A percentile compares a stretch with the other conserved stretches of the same genome.
Evolutionary conservation across 2,113 vertebrate species (phyloP).

Genomic region (Reinhardtius hippoglossoides): DNA sequence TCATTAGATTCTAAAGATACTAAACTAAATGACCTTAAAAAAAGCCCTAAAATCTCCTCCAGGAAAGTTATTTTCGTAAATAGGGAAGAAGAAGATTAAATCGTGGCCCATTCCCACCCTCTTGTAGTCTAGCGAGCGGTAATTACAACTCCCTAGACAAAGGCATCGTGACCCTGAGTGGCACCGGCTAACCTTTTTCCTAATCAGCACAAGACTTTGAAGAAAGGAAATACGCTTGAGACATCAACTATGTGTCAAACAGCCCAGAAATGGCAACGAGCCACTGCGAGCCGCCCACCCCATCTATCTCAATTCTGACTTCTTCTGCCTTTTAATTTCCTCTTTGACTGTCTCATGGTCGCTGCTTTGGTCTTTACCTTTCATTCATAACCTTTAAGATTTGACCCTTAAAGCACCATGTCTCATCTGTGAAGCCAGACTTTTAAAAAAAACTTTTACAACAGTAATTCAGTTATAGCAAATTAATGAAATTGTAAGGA

Average conservation of each 20-base stretch:
- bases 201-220: constrained; percentile 73
- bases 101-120: constrained; percentile 59
- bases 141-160: constrained; percentile 76
- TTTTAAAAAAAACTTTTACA: neutral
- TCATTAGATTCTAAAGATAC: constrained; percentile 52
- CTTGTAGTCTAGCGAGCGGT: constrained; percentile 54
- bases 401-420: neutral
- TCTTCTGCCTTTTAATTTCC: constrained; percentile 46
- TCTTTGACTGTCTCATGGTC: constrained; percentile 38
- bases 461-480: neutral
- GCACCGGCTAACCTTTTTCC: constrained; percentile 58
- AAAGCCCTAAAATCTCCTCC: constrained; percentile 47
- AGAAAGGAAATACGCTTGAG: constrained; percentile 60
- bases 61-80: constrained; percentile 68
- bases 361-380: constrained; percentile 37
- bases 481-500: neutral
- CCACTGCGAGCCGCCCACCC: constrained; percentile 35
- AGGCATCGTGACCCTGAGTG: constrained; percentile 67
- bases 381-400: constrained; percentile 26
- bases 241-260: constrained; percentile 52
- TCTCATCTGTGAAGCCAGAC: neutral
- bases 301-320: constrained; percentile 33
- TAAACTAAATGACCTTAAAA: constrained; percentile 60
- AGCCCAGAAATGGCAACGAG: constrained; percentile 34
- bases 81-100: constrained; percentile 67